Conservation (phyloP, 2,113 vertebrate species). For the Hippolais icterina region DNA sequence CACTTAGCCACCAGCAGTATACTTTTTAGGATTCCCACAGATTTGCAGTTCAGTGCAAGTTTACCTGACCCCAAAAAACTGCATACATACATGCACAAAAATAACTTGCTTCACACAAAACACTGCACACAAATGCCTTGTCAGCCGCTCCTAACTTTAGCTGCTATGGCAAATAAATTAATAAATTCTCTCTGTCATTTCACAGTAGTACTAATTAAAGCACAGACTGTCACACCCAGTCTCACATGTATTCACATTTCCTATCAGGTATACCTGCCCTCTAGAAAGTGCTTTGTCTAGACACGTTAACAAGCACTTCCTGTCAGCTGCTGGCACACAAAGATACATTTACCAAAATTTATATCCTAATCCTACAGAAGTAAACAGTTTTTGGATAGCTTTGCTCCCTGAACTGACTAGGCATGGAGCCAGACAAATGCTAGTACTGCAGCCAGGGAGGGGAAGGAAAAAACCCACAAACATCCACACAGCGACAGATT, state of each 20-base stretch:
- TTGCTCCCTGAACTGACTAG: not conserved
- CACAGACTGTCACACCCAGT: not conserved
- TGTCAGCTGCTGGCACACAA: not conserved
- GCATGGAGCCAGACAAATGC: not conserved
- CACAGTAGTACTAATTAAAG: not conserved
- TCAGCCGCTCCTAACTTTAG: not conserved
- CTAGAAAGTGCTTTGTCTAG: constrained; percentile 20
- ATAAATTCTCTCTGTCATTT: not conserved
- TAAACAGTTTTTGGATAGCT: not conserved
- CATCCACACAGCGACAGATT: not conserved
- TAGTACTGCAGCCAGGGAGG: not conserved
- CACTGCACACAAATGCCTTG: not conserved
- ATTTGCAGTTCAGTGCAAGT: not conserved
- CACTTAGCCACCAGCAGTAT: not conserved
- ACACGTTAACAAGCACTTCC: not conserved
- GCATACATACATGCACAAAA: not conserved
- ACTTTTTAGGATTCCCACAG: not conserved
- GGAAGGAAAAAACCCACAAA: not conserved
- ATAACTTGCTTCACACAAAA: not conserved
- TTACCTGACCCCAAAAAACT: not conserved
- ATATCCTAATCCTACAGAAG: not conserved
- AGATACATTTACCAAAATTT: not conserved
- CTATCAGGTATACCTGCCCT: not conserved
- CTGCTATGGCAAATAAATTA: not conserved
- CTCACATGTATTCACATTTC: not conserved